Evolutionary conservation across 2,888 invertebrate species (phyloP).

Genomic region (Lycophotia porphyrea): DNA sequence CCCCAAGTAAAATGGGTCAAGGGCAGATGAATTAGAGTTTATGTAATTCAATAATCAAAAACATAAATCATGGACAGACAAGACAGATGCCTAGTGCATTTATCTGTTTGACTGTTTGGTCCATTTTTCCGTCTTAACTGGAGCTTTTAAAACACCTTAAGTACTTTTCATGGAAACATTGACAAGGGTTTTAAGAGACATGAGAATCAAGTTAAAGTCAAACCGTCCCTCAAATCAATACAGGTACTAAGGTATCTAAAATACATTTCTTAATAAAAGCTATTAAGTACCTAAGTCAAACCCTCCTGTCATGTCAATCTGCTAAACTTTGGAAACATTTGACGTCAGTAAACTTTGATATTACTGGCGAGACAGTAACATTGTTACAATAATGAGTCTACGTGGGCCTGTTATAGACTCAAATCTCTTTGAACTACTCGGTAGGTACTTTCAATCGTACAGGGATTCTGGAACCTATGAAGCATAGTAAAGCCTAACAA

Average conservation of each 20-base stretch:
- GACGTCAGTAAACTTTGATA: conserved; percentile 21
- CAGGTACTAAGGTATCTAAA: background rate
- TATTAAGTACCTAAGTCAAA: background rate
- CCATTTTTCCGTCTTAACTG: background rate
- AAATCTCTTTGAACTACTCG: background rate
- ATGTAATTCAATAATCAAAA: background rate
- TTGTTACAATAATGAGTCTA: conserved; percentile 13
- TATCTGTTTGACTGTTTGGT: background rate
- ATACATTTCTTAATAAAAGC: background rate
- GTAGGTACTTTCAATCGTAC: background rate
- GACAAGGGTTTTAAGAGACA: background rate
- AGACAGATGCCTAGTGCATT: no score
- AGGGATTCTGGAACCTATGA: background rate
- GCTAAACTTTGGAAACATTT: conserved; percentile 22
- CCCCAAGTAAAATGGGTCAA: no score
- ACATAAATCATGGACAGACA: background rate
- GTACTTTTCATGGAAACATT: background rate
- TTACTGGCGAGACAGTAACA: conserved; percentile 31
- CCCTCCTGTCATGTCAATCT: conserved; percentile 13
- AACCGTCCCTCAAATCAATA: background rate
- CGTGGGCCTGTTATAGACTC: conserved; percentile 15
- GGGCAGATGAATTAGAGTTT: no score
- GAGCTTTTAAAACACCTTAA: background rate
- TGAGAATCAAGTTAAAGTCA: background rate
- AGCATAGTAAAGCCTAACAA: background rate